Evolutionary conservation across 2,113 vertebrate species (phyloP), one percentile per base, ranked within the genome.

Genomic region (Odontesthes bonariensis): DNA sequence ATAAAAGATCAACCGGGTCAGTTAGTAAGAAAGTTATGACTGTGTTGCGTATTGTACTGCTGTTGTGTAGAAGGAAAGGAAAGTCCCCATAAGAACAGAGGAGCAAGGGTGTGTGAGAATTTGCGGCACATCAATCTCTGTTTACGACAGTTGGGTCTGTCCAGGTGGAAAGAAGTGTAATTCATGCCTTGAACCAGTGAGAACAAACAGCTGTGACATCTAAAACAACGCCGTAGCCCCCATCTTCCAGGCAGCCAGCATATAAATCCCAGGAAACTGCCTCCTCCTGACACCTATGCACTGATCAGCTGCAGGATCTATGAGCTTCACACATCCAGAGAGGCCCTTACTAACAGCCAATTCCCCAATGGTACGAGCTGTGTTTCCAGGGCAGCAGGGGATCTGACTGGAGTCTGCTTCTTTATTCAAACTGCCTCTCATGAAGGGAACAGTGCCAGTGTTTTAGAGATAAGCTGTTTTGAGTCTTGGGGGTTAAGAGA

Each of bases 191-290:
- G 23, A 75, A 62, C 3, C 54, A 22, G 67, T n/a, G 59, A 67
- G 27, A 80, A 78, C 67, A 79, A 89, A 82, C 78, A 86, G 63
- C 60, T 74, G 73, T 67, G 73, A 81, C 67, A 65, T 69, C 66
- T 78, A n/a, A 64, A 78, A 66, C 58, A 69, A 67, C 40, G 9
- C 54, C 1, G 10, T 31, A 33, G 40, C 62, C 61, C 60, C 60
- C 77, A 32, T 67, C 69, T 64, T 65, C 54, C 71, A 62, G 62
- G 54, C 75, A 71, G 71, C 60, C 0, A 1, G 32, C 5, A 1
- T 63, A 79, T 87, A 82, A 89, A 84, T 87, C 81, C 66, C 62
- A 47, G 49, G 33, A 71, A 91, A 84, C 75, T 40, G 81, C 65
- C 60, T 75, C 61, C 55, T 32, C 10, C 52, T 68, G 82, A 79